Conservation (phyloP, 2,888 invertebrate genomes). For the Cynaeus angustus region DNA sequence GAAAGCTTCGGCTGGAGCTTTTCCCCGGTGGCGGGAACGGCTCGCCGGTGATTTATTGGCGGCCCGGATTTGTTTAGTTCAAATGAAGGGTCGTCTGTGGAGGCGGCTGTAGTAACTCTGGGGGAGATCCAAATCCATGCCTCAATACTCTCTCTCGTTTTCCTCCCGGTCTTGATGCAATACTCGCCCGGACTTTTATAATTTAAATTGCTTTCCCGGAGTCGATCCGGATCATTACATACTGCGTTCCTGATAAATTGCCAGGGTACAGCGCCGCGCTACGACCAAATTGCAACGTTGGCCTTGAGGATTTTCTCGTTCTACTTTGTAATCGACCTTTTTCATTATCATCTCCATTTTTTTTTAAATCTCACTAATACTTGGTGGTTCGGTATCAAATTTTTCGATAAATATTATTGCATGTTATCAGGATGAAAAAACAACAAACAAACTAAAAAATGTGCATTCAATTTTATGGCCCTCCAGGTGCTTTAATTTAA, state of each 20-base stretch:
- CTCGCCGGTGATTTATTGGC: conserved; percentile 54
- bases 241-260: conserved; percentile 46
- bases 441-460: too few relatives aligned
- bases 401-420: too few relatives aligned
- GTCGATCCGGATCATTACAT: conserved; percentile 50
- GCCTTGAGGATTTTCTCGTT: conserved; percentile 15
- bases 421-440: too few relatives aligned
- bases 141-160: conserved; percentile 48
- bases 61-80: conserved; percentile 60
- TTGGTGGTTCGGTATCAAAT: too few relatives aligned
- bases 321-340: background rate
- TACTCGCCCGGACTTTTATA: conserved; percentile 50
- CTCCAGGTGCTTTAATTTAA: too few relatives aligned
- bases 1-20: conserved; percentile 54
- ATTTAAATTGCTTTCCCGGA: conserved; percentile 52
- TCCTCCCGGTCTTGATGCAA: conserved; percentile 42
- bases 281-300: conserved; percentile 39
- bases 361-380: too few relatives aligned
- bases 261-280: conserved; percentile 24
- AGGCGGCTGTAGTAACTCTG: conserved; percentile 44
- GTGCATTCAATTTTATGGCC: too few relatives aligned
- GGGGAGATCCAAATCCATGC: conserved; percentile 51
- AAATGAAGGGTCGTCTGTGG: conserved; percentile 52
- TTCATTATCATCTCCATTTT: background rate
- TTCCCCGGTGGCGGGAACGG: conserved; percentile 57